Base-by-base conservation (phyloP, 2,113 vertebrate genomes). In the Desmodus rotundus region DNA sequence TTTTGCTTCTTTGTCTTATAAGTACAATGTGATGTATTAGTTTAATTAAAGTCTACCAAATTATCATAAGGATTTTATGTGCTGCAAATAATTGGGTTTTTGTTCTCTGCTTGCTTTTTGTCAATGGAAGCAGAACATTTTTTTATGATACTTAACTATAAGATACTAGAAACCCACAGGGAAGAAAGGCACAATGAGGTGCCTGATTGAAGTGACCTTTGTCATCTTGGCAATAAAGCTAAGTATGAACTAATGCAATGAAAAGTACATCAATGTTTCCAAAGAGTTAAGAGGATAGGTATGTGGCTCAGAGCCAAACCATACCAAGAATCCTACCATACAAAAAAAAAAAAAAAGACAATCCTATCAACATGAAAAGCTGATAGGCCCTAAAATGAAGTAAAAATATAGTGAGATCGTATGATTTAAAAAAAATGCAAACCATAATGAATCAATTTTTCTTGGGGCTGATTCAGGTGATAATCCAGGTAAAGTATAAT, bases 11-110 rank as follows among this genome's bases (percentile, higher is more conserved):
- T 95, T 90, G 91, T 92, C 95, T 98, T 98, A 83, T 95, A 98
- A 98, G 94, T 97, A 95, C 84, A 98, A 96, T 86, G 81, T 98
- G 98, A 98, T 98, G 97, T 98, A 99, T 98, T 98, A 97, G 97
- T 99, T 99, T 99, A 99, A 99, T 99, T 99, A 99, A 99, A 98
- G 97, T 98, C 98, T 98, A 97, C 87, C 93, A 98, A 98, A 99
- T 99, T 98, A 98, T 98, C 98, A 98, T 98, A 98, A 98, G 97
- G 98, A 98, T 99, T 99, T 99, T 97, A 98, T 98, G 98, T 95
- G 96, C 89, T 97, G 97, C 84, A 98, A 98, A 98, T 99, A 99
- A 99, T 98, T 98, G 97, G 97, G 94, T 96, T 98, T 98, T 98
- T 98, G 91, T 98, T 97, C 96, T 98, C 93, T 56, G 56, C 84